These are phyloP conservation scores for Spialia ferax DNA, from an alignment of 2,888 invertebrate genomes.

Conservation along the genomic window DNA sequence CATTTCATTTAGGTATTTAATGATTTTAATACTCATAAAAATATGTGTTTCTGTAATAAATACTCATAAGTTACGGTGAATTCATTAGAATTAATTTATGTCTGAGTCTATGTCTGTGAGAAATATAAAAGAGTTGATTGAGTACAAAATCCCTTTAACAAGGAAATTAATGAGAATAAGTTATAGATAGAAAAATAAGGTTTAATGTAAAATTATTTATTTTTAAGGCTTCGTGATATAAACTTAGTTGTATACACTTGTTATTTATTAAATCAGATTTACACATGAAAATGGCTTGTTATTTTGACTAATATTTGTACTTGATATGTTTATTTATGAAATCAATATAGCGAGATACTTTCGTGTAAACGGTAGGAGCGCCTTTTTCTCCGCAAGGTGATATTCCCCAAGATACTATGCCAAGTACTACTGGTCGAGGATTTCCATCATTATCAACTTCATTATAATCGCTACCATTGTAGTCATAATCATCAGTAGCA, in stretches of 20 bases:
- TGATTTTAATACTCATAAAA: not conserved
- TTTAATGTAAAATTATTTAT: conserved; percentile 8
- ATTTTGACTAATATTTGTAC: conserved; percentile 39
- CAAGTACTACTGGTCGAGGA: conserved; percentile 67
- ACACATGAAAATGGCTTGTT: conserved; percentile 18
- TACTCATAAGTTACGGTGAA: not conserved
- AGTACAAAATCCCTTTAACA: conserved; percentile 15
- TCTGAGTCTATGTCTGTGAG: not conserved
- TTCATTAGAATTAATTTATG: not conserved
- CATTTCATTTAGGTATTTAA: not conserved
- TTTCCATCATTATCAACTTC: conserved; percentile 42
- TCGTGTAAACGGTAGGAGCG: conserved; percentile 84
- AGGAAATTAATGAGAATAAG: not conserved
- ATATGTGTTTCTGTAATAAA: not conserved
- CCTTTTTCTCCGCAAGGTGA: conserved; percentile 81
- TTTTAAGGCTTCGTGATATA: conserved; percentile 24
- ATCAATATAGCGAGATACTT: conserved; percentile 77
- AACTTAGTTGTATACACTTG: conserved; percentile 7
- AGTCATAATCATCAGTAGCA: conserved; percentile 41
- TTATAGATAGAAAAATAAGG: not conserved
- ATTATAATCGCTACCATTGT: conserved; percentile 11
- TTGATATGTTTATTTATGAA: conserved; percentile 70
- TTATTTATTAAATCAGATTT: conserved; percentile 33
- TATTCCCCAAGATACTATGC: conserved; percentile 86
- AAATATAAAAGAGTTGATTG: not conserved